Conservation (phyloP, 2,888 invertebrate genomes). For the Lepidocyrtoides sp. region DNA sequence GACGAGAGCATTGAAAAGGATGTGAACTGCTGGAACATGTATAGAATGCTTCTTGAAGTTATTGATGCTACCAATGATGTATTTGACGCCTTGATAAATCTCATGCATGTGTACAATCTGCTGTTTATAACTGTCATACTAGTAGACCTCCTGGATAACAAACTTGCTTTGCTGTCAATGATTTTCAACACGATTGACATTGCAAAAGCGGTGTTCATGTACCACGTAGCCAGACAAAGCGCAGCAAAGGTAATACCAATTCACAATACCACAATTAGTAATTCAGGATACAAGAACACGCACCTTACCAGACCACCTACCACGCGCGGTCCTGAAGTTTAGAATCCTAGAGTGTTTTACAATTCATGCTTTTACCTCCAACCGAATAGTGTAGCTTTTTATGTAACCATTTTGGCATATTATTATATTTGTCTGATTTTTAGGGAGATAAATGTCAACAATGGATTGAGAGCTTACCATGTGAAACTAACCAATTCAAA, state of each 20-base stretch:
- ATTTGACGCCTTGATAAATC: background rate
- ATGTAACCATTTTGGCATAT: too few relatives aligned
- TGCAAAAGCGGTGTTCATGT: background rate
- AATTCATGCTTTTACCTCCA: too few relatives aligned
- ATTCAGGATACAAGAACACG: too few relatives aligned
- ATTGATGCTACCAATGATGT: background rate
- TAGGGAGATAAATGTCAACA: background rate
- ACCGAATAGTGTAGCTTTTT: too few relatives aligned
- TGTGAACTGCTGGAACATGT: background rate
- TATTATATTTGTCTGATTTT: too few relatives aligned
- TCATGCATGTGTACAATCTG: background rate
- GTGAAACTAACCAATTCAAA: background rate
- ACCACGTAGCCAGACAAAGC: background rate
- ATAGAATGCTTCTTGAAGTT: background rate
- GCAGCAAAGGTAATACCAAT: too few relatives aligned
- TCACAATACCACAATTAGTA: too few relatives aligned
- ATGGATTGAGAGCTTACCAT: background rate
- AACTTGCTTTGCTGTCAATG: background rate
- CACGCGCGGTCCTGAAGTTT: too few relatives aligned
- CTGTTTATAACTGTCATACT: background rate
- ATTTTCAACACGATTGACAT: background rate
- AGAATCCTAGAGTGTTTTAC: too few relatives aligned
- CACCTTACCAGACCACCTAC: too few relatives aligned
- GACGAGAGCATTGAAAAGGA: background rate
- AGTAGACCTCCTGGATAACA: background rate